Conservation (phyloP, 2,797 vertebrate genomes). For the Eulemur albifrons region DNA sequence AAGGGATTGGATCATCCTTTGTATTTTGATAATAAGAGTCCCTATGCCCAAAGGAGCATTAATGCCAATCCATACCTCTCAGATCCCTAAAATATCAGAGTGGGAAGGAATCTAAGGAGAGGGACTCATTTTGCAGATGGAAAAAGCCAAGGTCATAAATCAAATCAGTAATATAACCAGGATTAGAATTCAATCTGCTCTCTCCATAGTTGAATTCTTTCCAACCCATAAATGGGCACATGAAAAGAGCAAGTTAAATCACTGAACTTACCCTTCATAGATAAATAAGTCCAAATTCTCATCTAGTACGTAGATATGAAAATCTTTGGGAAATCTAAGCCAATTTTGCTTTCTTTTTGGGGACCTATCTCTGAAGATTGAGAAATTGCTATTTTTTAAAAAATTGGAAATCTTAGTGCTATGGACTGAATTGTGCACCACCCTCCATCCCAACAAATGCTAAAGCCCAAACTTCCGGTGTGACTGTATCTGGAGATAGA, state of each 20-base stretch:
- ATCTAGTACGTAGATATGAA: background rate
- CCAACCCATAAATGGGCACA: background rate
- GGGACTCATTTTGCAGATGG: conserved; percentile 8
- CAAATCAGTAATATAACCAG: conserved; percentile 32
- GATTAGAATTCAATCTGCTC: conserved; percentile 40
- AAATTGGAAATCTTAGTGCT: background rate
- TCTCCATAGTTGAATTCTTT: conserved; percentile 43
- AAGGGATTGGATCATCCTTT: background rate
- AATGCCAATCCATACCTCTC: background rate
- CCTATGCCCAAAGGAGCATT: background rate
- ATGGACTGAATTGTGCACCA: background rate
- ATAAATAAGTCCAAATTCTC: background rate
- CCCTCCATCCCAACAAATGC: too few species aligned
- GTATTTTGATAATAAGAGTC: background rate
- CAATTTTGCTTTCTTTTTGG: conserved; percentile 9
- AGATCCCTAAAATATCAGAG: conserved; percentile 19
- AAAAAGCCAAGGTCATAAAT: conserved; percentile 50
- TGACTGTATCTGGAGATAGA: background rate
- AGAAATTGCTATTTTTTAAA: background rate
- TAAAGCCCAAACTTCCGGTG: background rate
- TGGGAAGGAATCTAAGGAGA: background rate
- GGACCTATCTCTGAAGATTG: background rate
- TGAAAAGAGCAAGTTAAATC: conserved; percentile 17
- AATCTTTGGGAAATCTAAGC: conserved; percentile 10
- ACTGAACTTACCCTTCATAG: conserved; percentile 7